Evolutionary conservation across 2,888 invertebrate genomes (phyloP).

Genomic region (Leptogaster cylindrica): DNA sequence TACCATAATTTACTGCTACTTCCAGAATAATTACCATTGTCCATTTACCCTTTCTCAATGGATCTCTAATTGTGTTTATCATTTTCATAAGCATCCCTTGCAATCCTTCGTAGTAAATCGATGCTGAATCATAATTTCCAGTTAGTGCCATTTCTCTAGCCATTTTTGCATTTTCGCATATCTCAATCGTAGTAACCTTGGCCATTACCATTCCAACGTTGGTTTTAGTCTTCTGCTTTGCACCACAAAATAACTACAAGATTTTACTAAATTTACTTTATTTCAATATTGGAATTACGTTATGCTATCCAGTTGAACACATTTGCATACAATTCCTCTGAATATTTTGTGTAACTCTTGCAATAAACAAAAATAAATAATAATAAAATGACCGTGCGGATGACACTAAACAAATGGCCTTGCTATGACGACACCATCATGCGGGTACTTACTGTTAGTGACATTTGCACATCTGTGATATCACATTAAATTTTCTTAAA

Average conservation of each 20-base stretch:
- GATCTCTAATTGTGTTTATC: slow-evolving; percentile 79
- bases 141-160: slow-evolving; percentile 94
- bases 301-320: background rate
- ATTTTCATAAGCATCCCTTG: slow-evolving; percentile 89
- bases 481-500: slow-evolving; percentile 18
- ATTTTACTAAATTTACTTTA: background rate
- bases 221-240: slow-evolving; percentile 61
- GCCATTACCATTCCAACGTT: slow-evolving; percentile 76
- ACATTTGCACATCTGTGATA: slow-evolving; percentile 44
- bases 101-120: slow-evolving; percentile 91
- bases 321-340: background rate
- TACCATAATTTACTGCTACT: background rate
- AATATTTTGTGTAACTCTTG: no score
- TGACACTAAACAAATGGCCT: background rate
- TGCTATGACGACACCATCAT: background rate
- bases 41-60: slow-evolving; percentile 86
- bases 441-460: slow-evolving; percentile 44
- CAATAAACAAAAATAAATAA: background rate
- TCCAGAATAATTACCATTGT: slow-evolving; percentile 70
- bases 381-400: background rate
- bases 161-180: slow-evolving; percentile 92
- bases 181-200: slow-evolving; percentile 82
- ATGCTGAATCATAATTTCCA: slow-evolving; percentile 94
- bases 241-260: slow-evolving; percentile 60
- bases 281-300: no score